Conservation (phyloP, 2,888 invertebrate species). For the Bibio marci region DNA sequence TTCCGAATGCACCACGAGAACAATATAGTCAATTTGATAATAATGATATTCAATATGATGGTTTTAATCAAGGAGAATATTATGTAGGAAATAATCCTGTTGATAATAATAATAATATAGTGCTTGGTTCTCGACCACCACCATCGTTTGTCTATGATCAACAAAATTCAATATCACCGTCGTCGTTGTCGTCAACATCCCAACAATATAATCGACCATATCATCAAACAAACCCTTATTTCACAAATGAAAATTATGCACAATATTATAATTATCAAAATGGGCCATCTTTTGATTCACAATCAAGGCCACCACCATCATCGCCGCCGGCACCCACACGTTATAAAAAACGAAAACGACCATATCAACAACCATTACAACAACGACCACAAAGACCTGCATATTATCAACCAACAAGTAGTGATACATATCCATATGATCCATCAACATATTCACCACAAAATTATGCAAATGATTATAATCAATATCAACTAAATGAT, state of each 20-base stretch:
- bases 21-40: not conserved
- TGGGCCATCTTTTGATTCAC: not conserved
- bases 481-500: not conserved
- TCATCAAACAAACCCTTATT: not conserved
- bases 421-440: slow-evolving; percentile 18
- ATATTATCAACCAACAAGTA: slow-evolving; percentile 6
- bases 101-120: not conserved
- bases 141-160: not conserved
- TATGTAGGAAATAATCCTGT: not conserved
- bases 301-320: slow-evolving; percentile 7
- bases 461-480: not conserved
- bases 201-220: not conserved
- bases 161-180: not conserved
- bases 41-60: not conserved
- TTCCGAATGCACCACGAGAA: not conserved
- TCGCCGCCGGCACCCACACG: slow-evolving; percentile 7
- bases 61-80: not conserved
- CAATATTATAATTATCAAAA: slow-evolving; percentile 8
- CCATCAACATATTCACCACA: slow-evolving; percentile 18
- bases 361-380: not conserved
- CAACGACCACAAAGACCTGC: not conserved
- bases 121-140: not conserved
- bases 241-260: slow-evolving; percentile 6
- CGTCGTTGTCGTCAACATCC: not conserved
- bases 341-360: not conserved